Evolutionary conservation across 2,113 vertebrate genomes (phyloP).

Genomic region (Sus scrofa): T2T-Sscrofa CM000812.6:9322501-9323000

Average conservation of each 20-base stretch:
- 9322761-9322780: background rate
- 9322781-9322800: slow-evolving; percentile 23
- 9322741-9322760: background rate
- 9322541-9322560: slow-evolving; percentile 57
- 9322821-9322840: background rate
- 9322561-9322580: slow-evolving; percentile 60
- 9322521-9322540: slow-evolving; percentile 65
- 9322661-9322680: background rate
- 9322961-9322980: too few relatives aligned
- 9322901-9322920: background rate
- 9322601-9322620: background rate
- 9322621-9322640: background rate
- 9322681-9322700: background rate
- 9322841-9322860: background rate
- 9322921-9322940: background rate
- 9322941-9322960: too few relatives aligned
- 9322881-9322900: background rate
- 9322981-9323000: too few relatives aligned
- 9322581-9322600: slow-evolving; percentile 22
- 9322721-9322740: background rate
- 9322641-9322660: too few relatives aligned
- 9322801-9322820: background rate
- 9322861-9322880: background rate
- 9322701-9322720: background rate
- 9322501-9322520: slow-evolving; percentile 39